A percentile compares a stretch with the other conserved stretches of the same genome.
phyloP scores from a whole-genome alignment of 2,113 vertebrate genomes.

The Ageneiosus marmoratus region DNA sequence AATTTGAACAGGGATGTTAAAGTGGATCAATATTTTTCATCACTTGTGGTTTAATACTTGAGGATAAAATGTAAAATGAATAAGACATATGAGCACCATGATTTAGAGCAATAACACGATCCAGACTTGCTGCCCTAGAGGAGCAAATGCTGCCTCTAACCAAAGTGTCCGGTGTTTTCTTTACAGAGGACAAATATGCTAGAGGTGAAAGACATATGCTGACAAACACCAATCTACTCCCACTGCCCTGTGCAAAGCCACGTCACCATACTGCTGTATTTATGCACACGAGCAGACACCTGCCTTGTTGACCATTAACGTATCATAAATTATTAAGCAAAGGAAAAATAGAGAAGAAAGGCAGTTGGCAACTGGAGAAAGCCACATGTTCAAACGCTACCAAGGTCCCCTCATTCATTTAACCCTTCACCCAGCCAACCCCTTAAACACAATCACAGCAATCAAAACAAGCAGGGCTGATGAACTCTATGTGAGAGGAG shows the following conservation, averaged over 20 bases:
- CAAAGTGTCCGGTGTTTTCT: slow-evolving; percentile 41
- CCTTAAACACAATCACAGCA: slow-evolving; percentile 14
- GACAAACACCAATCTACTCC: slow-evolving; percentile 54
- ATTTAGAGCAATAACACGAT: neutral
- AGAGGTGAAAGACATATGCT: slow-evolving; percentile 52
- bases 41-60: slow-evolving; percentile 36
- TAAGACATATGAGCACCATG: slow-evolving; percentile 20
- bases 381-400: slow-evolving; percentile 53
- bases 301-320: slow-evolving; percentile 59
- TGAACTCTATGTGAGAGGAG: slow-evolving; percentile 50
- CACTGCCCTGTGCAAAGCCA: slow-evolving; percentile 40
- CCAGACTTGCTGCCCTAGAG: slow-evolving; percentile 15
- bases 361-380: slow-evolving; percentile 42
- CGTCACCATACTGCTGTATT: slow-evolving; percentile 33
- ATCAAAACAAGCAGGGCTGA: slow-evolving; percentile 38
- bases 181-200: slow-evolving; percentile 55
- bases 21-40: slow-evolving; percentile 43
- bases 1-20: slow-evolving; percentile 19
- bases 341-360: slow-evolving; percentile 47
- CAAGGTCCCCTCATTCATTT: neutral
- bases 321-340: slow-evolving; percentile 59
- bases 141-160: slow-evolving; percentile 29
- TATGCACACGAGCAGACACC: slow-evolving; percentile 42
- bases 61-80: slow-evolving; percentile 27
- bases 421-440: slow-evolving; percentile 3